Base-by-base conservation (phyloP, 1,140 invertebrate species). In the Achroia grisella region DNA sequence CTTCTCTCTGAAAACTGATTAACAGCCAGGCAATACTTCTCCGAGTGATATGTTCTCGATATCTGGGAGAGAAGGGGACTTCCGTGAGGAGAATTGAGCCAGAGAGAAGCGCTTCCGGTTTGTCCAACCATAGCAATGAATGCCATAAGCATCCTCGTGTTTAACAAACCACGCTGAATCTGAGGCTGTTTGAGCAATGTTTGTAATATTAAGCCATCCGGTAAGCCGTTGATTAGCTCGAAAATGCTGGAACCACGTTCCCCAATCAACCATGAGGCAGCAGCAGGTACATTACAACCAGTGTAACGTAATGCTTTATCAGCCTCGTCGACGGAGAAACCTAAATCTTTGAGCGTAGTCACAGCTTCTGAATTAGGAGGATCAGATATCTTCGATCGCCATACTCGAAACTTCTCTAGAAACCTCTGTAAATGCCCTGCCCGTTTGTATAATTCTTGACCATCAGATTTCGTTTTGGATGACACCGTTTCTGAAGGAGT, bases 41-140 rank as follows among this genome's bases (percentile, higher is more conserved):
- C 80, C 0, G 80, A 73, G 45, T 84, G 80, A 33, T 84, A 84
- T 0, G 78, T 84, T 14, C 80, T 67, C 0, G 77, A 81, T 39
- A 84, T 84, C 30, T 84, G 78, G 0, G 76, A 73, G 9, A 85
- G 48, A 4, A 85, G 48, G 0, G 78, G 78, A 39, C 70, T 76
- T 0, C 81, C 77, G 35, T 82, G 80, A 0, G 80, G 76, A 1
- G 80, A 81, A 23, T 81, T 81, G 4, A 84, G 48, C 80, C 80
- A 84, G 0, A 84, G 15, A 8, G 74, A 59, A 1, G 80, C 80
- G 32, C 66, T 79, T 3, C 75, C 76, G 0, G 66, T 71, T 39
- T 77, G 71, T 0, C 78, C 78, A 0, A 84, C 75, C 78, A 84
- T 84, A 0, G 72, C 72, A 23, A 85, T 85, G 30, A 85, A 85